phyloP scores from a whole-genome alignment of 35 echinoderm and acorn worm genomes.

The Holothuria glaberrima region DNA sequence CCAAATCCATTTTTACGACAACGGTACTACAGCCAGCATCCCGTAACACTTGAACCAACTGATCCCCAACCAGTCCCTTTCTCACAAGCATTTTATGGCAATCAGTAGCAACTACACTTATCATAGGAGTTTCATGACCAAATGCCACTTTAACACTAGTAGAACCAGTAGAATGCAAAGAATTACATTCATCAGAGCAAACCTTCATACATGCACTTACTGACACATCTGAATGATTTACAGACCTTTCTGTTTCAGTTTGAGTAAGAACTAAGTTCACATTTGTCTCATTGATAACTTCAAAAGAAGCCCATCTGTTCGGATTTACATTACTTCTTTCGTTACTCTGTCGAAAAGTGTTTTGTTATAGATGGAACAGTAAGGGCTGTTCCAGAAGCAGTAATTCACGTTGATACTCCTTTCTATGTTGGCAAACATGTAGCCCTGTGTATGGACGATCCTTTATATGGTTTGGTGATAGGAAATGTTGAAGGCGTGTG shows the following conservation, averaged over 20 bases:
- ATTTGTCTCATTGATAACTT: too few relatives aligned
- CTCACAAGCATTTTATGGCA: background rate
- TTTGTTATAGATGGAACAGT: conserved; percentile 31
- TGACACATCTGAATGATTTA: too few relatives aligned
- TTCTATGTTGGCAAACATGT: conserved; percentile 13
- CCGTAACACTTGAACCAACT: background rate
- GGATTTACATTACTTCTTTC: too few relatives aligned
- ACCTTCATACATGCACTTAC: background rate
- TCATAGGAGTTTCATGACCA: background rate
- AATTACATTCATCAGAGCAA: background rate
- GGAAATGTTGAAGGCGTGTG: conserved; percentile 26
- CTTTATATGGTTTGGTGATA: conserved; percentile 31
- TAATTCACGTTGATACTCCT: too few relatives aligned
- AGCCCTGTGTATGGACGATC: background rate
- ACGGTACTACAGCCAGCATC: conserved; percentile 44
- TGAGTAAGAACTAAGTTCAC: too few relatives aligned
- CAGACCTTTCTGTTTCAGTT: too few relatives aligned
- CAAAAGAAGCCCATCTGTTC: too few relatives aligned
- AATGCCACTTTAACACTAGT: background rate
- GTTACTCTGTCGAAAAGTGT: too few relatives aligned
- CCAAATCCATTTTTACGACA: too few relatives aligned
- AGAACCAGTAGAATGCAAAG: background rate
- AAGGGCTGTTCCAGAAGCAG: background rate
- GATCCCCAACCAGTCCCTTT: background rate
- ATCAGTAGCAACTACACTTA: background rate